Conservation (phyloP, 1,140 invertebrate species). For the Tetramorium simillimum region DNA sequence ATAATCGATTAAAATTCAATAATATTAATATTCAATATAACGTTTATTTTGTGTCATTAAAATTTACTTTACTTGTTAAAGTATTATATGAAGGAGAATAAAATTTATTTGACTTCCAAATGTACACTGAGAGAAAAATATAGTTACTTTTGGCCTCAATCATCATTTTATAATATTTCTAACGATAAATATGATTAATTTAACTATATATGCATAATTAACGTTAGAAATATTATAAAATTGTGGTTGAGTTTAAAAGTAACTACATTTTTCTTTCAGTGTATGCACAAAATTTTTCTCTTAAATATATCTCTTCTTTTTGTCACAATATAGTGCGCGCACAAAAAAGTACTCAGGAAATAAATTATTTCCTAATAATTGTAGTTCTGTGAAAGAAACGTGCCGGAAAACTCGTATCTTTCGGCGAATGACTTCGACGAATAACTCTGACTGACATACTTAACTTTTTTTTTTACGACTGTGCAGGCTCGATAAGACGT, state of each 20-base stretch:
- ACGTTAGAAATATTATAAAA: too few species aligned
- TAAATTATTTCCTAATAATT: not conserved
- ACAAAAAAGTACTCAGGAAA: not conserved
- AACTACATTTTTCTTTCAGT: not conserved
- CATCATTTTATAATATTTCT: too few species aligned
- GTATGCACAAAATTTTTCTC: not conserved
- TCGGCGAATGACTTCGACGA: constrained; percentile 37
- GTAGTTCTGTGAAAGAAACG: not conserved
- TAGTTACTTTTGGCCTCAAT: too few species aligned
- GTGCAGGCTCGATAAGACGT: constrained; percentile 39
- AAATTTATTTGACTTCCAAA: not conserved
- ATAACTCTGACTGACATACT: constrained; percentile 34
- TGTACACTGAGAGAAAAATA: too few species aligned
- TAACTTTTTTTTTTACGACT: constrained; percentile 25
- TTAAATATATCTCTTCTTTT: not conserved
- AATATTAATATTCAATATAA: not conserved
- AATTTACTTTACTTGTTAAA: not conserved
- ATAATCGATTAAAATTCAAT: not conserved
- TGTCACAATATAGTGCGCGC: not conserved
- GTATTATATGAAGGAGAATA: not conserved
- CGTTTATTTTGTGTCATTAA: not conserved
- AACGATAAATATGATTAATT: too few species aligned
- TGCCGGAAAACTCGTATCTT: not conserved
- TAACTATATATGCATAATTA: too few species aligned
- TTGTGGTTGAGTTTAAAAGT: too few species aligned